Conservation (phyloP, 2,113 vertebrate genomes). For the Rhipidura dahli region DNA sequence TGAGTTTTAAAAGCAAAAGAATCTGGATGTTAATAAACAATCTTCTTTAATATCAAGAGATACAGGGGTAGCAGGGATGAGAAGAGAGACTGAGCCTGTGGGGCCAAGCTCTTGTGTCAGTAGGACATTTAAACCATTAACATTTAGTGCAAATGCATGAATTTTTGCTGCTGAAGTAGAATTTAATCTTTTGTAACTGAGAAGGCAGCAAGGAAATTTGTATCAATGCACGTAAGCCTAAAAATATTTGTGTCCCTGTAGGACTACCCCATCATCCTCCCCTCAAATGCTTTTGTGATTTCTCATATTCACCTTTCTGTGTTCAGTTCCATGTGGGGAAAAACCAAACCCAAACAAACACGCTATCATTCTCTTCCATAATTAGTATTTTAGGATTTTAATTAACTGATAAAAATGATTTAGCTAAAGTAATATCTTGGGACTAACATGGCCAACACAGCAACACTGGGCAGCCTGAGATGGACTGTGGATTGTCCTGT, state of each 20-base stretch:
- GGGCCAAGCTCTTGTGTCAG: background rate
- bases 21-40: background rate
- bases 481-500: background rate
- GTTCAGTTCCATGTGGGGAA: background rate
- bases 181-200: background rate
- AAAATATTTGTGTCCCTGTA: background rate
- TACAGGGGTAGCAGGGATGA: background rate
- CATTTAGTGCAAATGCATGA: background rate
- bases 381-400: background rate
- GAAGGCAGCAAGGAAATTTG: background rate
- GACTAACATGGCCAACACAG: background rate
- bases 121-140: background rate
- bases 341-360: background rate
- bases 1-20: background rate
- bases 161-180: background rate
- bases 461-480: background rate
- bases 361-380: background rate
- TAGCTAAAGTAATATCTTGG: background rate
- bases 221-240: background rate
- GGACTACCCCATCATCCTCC: no score
- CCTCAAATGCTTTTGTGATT: background rate
- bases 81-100: background rate
- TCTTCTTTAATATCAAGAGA: background rate
- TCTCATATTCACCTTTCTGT: background rate
- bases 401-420: background rate